Evolutionary conservation across 2,888 invertebrate genomes (phyloP), one percentile per base, ranked within the genome.

Genomic region (Dasypogon diadema): DNA sequence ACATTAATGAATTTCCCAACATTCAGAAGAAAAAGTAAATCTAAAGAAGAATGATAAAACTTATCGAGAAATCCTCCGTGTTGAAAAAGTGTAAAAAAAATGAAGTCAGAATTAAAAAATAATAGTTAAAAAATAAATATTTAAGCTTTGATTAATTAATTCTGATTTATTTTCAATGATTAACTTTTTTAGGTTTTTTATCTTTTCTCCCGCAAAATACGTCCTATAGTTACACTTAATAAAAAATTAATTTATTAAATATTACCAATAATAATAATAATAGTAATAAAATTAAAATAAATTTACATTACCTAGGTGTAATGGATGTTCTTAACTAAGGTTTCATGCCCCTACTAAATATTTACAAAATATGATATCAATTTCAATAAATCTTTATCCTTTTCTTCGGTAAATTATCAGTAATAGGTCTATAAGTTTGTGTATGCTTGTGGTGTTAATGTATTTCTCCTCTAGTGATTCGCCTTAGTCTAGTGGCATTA

Each of bases 221-320:
- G 60, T 37, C 37, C 60, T 60, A 60, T 37, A 34, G 42, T 60
- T 60, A 60, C 42, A 42, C 65, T 68, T 48, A 48, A 68, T 48
- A 68, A 70, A 54, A 70, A 70, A 54, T 54, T 54, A 70, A 70
- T 70, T 70, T 70, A 70, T 70, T 70, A 70, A 70, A 54, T 54
- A 70, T 48, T 18, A 51, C 46, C 34, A 70, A 54, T 70, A 26
- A 70, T 30, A 51, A 54, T 30, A 70, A 70, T 70, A 70, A 70
- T 63, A 42, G 42, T 34, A 63, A 22, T 26, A 24, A 46, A 70
- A 70, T 26, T 70, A 70, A 70, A 70, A 70, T 21, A 70, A 70
- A 51, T 54, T 70, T 70, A 54, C 70, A 51, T 70, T 54, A 70
- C 37, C 54, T 70, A 70, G 42, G 22, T 70, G 54, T 70, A 70